phyloP scores from a whole-genome alignment of 2,888 invertebrate species.

The Deroplatys truncata region DNA sequence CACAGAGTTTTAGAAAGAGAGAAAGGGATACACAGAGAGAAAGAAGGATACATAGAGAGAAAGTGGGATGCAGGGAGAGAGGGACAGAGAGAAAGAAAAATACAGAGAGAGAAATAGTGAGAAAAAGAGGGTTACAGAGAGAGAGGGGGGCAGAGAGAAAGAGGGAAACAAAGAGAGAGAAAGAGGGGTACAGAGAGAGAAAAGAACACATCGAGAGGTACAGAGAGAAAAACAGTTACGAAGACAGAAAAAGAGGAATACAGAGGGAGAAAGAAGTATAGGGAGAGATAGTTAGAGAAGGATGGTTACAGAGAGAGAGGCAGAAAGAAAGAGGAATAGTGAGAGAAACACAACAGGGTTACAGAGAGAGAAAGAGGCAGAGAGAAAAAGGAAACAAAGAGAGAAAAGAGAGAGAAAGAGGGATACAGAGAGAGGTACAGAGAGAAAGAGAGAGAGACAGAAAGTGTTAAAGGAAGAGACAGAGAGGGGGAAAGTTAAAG shows the following conservation, averaged over 20 bases:
- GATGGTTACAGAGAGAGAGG: neutral
- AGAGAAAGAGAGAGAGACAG: too few species aligned
- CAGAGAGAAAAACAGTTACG: neutral
- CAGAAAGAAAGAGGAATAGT: neutral
- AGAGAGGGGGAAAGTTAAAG: too few species aligned
- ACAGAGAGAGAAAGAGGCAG: too few species aligned
- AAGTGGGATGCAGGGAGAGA: slow-evolving; percentile 4
- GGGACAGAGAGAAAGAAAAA: neutral
- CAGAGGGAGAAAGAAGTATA: neutral
- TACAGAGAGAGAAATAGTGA: neutral
- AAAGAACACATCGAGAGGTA: neutral
- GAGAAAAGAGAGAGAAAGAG: too few species aligned
- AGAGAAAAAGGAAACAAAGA: too few species aligned
- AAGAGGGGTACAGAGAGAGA: too few species aligned
- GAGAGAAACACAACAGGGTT: neutral
- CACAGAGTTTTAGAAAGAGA: neutral
- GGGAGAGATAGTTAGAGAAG: neutral
- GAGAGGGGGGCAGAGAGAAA: too few species aligned
- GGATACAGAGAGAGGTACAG: too few species aligned
- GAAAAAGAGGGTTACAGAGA: neutral
- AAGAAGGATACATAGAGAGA: neutral
- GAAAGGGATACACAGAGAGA: neutral
- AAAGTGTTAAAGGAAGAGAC: too few species aligned
- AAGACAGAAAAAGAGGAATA: neutral
- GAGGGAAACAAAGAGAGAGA: too few species aligned